Evolutionary conservation across 2,888 invertebrate genomes (phyloP).

Genomic region (Temnothorax unifasciatus): DNA sequence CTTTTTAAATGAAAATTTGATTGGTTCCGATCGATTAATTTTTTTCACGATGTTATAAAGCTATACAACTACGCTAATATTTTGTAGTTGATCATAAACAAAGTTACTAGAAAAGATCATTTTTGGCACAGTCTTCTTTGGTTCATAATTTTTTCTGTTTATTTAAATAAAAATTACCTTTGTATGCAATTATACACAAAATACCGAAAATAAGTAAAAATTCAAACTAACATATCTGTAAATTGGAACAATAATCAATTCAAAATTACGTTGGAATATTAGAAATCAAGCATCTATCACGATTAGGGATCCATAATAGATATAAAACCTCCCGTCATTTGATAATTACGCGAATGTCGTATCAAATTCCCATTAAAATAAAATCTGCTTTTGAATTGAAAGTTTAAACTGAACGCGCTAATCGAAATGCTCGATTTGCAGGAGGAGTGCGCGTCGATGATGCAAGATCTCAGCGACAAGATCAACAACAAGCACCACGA

Average conservation of each 20-base stretch:
- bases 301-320: not conserved
- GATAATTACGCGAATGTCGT: not conserved
- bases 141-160: not conserved
- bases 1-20: not conserved
- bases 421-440: conserved; percentile 85
- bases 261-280: not conserved
- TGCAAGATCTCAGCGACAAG: conserved; percentile 93
- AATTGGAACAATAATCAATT: not conserved
- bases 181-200: not conserved
- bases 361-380: not conserved
- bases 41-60: not conserved
- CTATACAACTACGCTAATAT: not conserved
- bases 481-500: conserved; percentile 95
- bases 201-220: not conserved
- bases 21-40: not conserved
- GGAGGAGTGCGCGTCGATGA: conserved; percentile 94
- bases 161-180: not conserved
- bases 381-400: not conserved
- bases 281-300: not conserved
- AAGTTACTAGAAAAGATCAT: not conserved
- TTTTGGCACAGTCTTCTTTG: not conserved
- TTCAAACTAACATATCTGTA: not conserved
- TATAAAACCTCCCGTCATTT: not conserved
- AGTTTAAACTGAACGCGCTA: conserved; percentile 7
- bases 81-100: not conserved